A percentile compares a stretch with the other conserved stretches of the same genome.
phyloP scores from a whole-genome alignment of 2,888 invertebrate species.

The Hecatera dysodea region DNA sequence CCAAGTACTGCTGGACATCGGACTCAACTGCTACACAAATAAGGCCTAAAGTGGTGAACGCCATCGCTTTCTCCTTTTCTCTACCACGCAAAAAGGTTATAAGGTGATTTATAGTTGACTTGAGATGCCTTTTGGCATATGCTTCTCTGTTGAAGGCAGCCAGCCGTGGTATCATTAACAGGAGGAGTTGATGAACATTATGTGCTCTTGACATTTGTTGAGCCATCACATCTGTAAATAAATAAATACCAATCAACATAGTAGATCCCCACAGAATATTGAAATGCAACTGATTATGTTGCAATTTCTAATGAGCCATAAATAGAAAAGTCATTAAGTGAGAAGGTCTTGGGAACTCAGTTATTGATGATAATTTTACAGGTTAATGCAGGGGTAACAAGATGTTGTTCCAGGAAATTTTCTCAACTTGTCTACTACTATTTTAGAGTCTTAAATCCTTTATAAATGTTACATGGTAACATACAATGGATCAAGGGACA shows the following conservation, averaged over 20 bases:
- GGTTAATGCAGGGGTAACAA: too few relatives aligned
- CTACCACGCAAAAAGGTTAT: slow-evolving; percentile 94
- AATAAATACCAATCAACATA: slow-evolving; percentile 9
- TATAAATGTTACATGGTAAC: neutral
- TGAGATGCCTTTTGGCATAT: slow-evolving; percentile 94
- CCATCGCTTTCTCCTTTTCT: slow-evolving; percentile 96
- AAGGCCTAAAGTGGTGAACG: slow-evolving; percentile 97
- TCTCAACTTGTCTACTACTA: neutral
- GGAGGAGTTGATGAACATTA: slow-evolving; percentile 96
- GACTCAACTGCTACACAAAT: slow-evolving; percentile 97
- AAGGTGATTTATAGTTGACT: slow-evolving; percentile 94
- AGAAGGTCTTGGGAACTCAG: too few relatives aligned
- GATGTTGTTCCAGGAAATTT: neutral
- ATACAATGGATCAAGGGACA: too few relatives aligned
- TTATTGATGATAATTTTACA: too few relatives aligned
- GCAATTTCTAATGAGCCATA: neutral
- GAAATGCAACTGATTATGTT: neutral
- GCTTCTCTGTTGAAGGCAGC: slow-evolving; percentile 97
- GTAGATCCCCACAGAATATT: neutral
- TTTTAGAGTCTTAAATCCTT: neutral
- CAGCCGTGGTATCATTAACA: slow-evolving; percentile 96
- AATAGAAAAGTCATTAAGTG: too few relatives aligned
- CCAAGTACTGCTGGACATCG: slow-evolving; percentile 94
- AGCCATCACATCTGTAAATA: slow-evolving; percentile 93
- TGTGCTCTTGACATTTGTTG: slow-evolving; percentile 94